Conservation (phyloP, 1,140 invertebrate species). For the Pseudomyrmex pallidus region DNA sequence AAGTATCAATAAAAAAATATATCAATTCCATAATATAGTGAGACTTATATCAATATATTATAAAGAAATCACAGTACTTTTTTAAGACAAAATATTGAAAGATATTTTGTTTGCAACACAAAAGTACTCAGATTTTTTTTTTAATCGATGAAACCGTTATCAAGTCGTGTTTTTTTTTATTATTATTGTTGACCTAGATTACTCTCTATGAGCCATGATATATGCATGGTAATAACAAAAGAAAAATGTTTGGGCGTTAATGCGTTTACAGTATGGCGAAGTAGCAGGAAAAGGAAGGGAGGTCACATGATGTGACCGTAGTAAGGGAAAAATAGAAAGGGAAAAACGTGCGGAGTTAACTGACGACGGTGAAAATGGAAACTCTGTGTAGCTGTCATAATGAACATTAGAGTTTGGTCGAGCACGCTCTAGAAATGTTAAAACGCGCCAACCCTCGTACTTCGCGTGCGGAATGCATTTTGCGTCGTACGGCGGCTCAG, state of each 20-base stretch:
- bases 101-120: slow-evolving; percentile 21
- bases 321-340: slow-evolving; percentile 55
- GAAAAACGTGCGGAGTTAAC: slow-evolving; percentile 73
- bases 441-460: slow-evolving; percentile 49
- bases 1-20: slow-evolving; percentile 2
- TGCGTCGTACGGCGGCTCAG: slow-evolving; percentile 23
- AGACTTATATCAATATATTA: background rate
- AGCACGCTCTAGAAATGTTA: slow-evolving; percentile 21
- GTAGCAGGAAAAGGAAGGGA: slow-evolving; percentile 40
- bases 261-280: slow-evolving; percentile 49
- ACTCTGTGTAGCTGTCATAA: slow-evolving; percentile 82
- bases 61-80: slow-evolving; percentile 5
- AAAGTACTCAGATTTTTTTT: background rate
- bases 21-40: background rate
- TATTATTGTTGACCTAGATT: slow-evolving; percentile 23
- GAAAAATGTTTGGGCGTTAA: slow-evolving; percentile 65
- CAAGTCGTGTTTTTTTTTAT: background rate
- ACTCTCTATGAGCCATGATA: background rate
- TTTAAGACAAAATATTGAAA: slow-evolving; percentile 17
- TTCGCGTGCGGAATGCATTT: slow-evolving; percentile 62
- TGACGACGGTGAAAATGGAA: slow-evolving; percentile 79
- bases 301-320: slow-evolving; percentile 9
- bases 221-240: slow-evolving; percentile 39
- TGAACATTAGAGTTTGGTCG: slow-evolving; percentile 74
- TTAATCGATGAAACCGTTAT: too few relatives aligned